A percentile compares a stretch with the other conserved stretches of the same genome.
These are phyloP conservation scores for Dendrolimus pini DNA, from an alignment of 2,888 invertebrate species.

Conservation along the genomic window DNA sequence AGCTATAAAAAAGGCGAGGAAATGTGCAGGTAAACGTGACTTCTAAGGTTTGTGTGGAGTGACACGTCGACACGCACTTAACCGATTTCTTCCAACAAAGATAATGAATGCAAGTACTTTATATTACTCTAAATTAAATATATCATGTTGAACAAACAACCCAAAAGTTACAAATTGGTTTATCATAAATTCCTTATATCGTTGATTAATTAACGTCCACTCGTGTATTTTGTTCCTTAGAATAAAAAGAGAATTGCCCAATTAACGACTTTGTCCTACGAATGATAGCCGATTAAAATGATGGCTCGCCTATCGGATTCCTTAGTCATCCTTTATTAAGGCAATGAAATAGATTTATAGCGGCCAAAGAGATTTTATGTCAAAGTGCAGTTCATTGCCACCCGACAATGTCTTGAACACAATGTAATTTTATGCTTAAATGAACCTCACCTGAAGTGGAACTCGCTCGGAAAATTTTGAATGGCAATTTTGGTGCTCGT, in stretches of 20 bases:
- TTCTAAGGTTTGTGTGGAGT: too few relatives aligned
- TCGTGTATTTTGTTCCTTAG: slow-evolving; percentile 14
- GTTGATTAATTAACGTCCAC: slow-evolving; percentile 8
- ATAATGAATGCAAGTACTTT: too few relatives aligned
- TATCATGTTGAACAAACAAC: neutral
- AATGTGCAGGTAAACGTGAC: too few relatives aligned
- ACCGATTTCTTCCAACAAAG: too few relatives aligned
- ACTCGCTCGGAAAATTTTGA: slow-evolving; percentile 68
- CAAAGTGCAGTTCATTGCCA: slow-evolving; percentile 76
- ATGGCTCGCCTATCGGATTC: slow-evolving; percentile 60
- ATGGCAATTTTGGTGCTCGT: slow-evolving; percentile 61
- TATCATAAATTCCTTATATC: slow-evolving; percentile 13
- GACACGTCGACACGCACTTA: too few relatives aligned
- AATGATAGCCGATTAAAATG: slow-evolving; percentile 49
- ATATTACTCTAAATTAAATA: too few relatives aligned
- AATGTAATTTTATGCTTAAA: slow-evolving; percentile 76
- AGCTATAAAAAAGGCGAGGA: too few relatives aligned
- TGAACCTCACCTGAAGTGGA: slow-evolving; percentile 69
- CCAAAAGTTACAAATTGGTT: slow-evolving; percentile 16
- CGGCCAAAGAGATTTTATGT: slow-evolving; percentile 71
- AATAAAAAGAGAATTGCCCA: slow-evolving; percentile 22
- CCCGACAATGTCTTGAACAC: slow-evolving; percentile 66
- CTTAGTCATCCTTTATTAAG: slow-evolving; percentile 70
- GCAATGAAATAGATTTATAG: slow-evolving; percentile 73
- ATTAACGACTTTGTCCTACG: slow-evolving; percentile 54